Conservation (phyloP, 2,888 invertebrate species). For the Abrostola tripartita region DNA sequence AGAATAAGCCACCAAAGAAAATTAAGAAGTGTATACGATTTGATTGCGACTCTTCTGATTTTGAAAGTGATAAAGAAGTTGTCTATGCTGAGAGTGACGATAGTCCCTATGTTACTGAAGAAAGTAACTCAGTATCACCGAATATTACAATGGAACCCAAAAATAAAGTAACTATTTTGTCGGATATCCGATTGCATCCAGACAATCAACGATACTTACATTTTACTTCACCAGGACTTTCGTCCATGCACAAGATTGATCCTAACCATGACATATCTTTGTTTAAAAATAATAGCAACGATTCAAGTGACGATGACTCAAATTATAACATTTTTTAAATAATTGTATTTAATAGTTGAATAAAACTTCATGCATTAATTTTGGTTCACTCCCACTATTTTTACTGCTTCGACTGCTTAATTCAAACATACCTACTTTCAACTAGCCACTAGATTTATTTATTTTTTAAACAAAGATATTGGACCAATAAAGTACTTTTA, state of each 20-base stretch:
- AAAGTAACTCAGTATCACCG: conserved; percentile 9
- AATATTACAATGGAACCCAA: background rate
- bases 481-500: too few species aligned
- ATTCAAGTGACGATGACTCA: background rate
- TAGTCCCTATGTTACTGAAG: conserved; percentile 13
- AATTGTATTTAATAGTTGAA: too few species aligned
- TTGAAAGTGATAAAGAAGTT: background rate
- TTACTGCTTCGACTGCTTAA: too few species aligned
- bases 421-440: too few species aligned
- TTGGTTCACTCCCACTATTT: too few species aligned
- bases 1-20: conserved; percentile 2
- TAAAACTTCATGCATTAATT: too few species aligned
- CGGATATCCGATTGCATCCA: conserved; percentile 1
- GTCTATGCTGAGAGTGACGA: conserved; percentile 7
- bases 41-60: background rate
- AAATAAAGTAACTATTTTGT: conserved; percentile 5
- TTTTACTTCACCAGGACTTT: conserved; percentile 13
- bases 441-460: too few species aligned
- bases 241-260: conserved; percentile 12
- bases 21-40: background rate
- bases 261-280: conserved; percentile 15
- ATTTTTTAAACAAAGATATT: too few species aligned
- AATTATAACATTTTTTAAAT: background rate
- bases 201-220: conserved; percentile 5
- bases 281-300: background rate